Conservation (phyloP, 2,113 vertebrate genomes). For the Protomyctophum bolini region DNA sequence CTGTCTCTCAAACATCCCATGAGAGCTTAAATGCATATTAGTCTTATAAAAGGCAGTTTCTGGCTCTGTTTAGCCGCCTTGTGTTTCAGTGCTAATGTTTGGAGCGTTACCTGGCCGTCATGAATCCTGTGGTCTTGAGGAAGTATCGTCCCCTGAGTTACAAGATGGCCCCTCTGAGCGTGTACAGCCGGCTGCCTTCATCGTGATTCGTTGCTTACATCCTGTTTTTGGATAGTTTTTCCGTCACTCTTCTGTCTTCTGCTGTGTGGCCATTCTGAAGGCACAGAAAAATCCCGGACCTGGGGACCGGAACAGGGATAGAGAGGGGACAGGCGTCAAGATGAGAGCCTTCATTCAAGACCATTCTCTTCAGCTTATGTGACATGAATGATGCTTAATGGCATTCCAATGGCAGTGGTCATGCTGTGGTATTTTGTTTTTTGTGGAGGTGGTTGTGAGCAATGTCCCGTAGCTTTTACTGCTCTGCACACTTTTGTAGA, state of each 20-base stretch:
- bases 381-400: neutral
- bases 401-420: neutral
- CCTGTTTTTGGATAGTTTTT: neutral
- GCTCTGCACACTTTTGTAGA: neutral
- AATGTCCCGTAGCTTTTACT: too few relatives aligned
- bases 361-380: neutral
- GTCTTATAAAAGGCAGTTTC: neutral
- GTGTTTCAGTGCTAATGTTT: constrained; percentile 13
- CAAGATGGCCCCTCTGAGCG: neutral
- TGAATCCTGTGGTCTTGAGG: constrained; percentile 14
- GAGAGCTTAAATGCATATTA: too few relatives aligned
- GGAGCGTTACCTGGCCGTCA: constrained; percentile 23
- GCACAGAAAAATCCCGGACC: neutral
- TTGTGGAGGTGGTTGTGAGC: neutral
- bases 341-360: constrained; percentile 1
- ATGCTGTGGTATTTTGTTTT: neutral
- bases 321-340: neutral
- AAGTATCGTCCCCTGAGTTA: constrained; percentile 12
- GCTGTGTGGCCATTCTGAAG: neutral
- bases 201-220: neutral
- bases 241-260: constrained; percentile 8
- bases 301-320: neutral
- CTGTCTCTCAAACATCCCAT: too few relatives aligned
- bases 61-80: neutral
- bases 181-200: neutral